Percentiles rank a stretch among this genome's conserved stretches.
These are phyloP conservation scores for Todus mexicanus DNA, from an alignment of 2,797 vertebrate species.

Conservation along the genomic window DNA sequence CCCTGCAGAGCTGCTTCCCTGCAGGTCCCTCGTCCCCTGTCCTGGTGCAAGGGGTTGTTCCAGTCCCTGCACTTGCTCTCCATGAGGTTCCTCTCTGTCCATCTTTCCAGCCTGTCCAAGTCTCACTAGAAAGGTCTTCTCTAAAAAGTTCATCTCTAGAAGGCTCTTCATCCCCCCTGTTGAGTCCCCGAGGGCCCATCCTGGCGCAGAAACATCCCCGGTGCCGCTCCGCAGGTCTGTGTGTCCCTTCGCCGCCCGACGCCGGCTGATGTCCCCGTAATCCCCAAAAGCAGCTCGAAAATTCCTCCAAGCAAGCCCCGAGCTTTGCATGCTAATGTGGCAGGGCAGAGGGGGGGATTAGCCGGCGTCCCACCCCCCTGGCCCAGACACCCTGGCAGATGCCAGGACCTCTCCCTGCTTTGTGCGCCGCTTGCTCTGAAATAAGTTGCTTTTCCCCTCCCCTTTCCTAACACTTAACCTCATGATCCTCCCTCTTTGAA, in stretches of 20 bases:
- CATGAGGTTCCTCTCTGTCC: not conserved
- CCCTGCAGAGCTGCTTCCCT: not conserved
- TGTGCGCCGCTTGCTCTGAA: not conserved
- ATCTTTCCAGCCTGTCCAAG: not conserved
- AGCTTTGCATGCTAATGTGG: not conserved
- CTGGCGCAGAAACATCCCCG: fast-evolving
- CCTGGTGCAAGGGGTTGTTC: too few relatives aligned
- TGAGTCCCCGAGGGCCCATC: fast-evolving
- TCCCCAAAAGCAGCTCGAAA: not conserved
- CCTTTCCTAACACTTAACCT: not conserved
- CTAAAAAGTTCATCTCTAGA: not conserved
- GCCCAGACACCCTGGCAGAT: not conserved
- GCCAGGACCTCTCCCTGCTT: not conserved
- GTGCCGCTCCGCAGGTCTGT: not conserved
- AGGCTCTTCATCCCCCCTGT: too few relatives aligned
- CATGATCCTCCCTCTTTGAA: not conserved
- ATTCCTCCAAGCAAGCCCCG: not conserved
- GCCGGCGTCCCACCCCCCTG: not conserved
- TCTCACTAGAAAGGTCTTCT: not conserved
- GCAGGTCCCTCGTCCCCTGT: not conserved
- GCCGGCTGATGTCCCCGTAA: fast-evolving
- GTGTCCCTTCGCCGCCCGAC: not conserved
- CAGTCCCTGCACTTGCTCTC: too few relatives aligned
- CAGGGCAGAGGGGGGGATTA: not conserved
- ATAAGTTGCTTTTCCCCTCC: not conserved